A percentile compares a stretch with the other conserved stretches of the same genome.
Conservation (phyloP, 64 coral and sea anemone species). For the Stylophora pistillata region DNA sequence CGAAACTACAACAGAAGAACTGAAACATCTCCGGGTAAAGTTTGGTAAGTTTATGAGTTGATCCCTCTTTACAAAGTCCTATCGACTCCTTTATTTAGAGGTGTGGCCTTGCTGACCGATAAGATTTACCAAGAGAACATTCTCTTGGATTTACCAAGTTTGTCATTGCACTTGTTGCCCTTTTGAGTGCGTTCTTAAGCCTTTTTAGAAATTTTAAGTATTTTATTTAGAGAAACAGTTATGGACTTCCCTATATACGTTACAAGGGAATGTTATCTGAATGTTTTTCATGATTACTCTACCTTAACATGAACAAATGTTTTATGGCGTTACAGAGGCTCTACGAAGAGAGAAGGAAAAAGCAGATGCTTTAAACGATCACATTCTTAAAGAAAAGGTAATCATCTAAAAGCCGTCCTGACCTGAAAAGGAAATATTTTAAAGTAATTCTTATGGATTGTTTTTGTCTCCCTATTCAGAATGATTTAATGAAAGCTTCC, state of each 20-base stretch:
- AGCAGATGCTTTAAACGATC: slow-evolving; percentile 11
- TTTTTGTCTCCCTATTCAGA: not conserved
- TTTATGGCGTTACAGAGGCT: not conserved
- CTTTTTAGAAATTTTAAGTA: too few relatives aligned
- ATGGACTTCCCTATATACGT: too few relatives aligned
- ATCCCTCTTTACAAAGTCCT: not conserved
- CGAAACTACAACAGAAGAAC: slow-evolving; percentile 10
- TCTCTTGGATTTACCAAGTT: too few relatives aligned
- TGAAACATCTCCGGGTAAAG: not conserved
- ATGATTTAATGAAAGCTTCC: slow-evolving; percentile 31
- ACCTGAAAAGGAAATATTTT: not conserved
- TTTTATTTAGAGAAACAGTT: too few relatives aligned
- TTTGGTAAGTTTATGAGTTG: slow-evolving; percentile 20
- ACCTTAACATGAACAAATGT: not conserved
- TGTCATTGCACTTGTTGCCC: too few relatives aligned
- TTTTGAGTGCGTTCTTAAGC: too few relatives aligned
- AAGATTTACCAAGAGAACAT: too few relatives aligned
- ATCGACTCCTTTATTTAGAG: too few relatives aligned
- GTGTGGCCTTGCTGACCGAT: too few relatives aligned
- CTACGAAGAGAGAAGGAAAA: slow-evolving; percentile 39
- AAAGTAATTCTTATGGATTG: not conserved
- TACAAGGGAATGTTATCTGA: too few relatives aligned
- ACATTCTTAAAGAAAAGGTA: slow-evolving; percentile 40
- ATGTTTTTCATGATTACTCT: too few relatives aligned
- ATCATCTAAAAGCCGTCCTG: not conserved